Conservation (phyloP, 2,797 vertebrate genomes). For the Sebastes umbrosus region DNA sequence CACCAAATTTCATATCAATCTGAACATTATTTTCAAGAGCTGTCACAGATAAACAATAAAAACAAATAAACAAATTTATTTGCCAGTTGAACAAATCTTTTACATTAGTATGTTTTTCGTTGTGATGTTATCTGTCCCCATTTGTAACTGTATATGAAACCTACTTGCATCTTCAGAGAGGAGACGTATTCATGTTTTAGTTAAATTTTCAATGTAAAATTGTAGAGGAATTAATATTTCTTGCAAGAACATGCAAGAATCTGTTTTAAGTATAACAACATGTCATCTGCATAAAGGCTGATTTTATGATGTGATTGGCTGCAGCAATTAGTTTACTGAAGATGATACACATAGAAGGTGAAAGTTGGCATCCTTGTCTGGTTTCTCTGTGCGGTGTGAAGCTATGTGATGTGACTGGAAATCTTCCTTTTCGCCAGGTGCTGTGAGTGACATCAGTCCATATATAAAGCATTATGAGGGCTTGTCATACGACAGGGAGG, state of each 20-base stretch:
- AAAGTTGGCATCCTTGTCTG: background rate
- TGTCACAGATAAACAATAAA: background rate
- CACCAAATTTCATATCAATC: background rate
- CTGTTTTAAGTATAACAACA: background rate
- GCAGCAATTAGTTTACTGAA: background rate
- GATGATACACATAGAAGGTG: background rate
- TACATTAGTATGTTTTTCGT: background rate
- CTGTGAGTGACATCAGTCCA: conserved; percentile 61
- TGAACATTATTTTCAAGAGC: background rate
- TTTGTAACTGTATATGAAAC: too few relatives aligned
- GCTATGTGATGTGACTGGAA: background rate
- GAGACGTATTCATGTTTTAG: background rate
- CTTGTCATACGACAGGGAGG: conserved; percentile 69
- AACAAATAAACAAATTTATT: background rate
- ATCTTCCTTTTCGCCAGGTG: conserved; percentile 49
- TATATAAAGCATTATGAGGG: conserved; percentile 79
- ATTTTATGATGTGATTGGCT: background rate
- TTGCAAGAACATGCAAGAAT: background rate
- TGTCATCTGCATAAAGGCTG: background rate
- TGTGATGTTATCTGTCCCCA: background rate
- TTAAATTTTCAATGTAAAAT: background rate
- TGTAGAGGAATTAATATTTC: background rate
- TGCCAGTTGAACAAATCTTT: background rate
- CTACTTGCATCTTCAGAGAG: background rate
- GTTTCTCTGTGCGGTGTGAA: background rate